Evolutionary conservation across 2,113 vertebrate species (phyloP), one percentile per base, ranked within the genome.

Genomic region (Passer montanus): DNA sequence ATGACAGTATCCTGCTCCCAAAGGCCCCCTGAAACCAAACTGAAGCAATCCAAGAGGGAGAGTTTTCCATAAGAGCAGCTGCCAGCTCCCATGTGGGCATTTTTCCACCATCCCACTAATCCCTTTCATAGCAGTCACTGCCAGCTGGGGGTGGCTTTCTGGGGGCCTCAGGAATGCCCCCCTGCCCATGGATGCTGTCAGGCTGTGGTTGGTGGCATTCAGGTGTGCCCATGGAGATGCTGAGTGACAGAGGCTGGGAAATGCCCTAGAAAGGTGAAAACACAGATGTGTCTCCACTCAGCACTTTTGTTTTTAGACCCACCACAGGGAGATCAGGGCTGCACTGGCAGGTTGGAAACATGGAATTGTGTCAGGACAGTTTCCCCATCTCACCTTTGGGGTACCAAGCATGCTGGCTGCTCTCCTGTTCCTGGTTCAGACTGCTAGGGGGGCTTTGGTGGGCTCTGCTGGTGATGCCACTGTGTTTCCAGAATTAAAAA

Each of bases 401-500:
- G 30, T 78, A 35, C 23, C n/a, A 39, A 43, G 2, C 0, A 1
- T 15, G 18, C 5, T 76, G 58, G 12, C 13, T 43, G 15, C 46
- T 43, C 10, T 35, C 16, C 43, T 84, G 9, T 27, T 74, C 43
- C 64, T 67, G 47, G 11, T n/a, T 81, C n/a, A 62, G 27, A 37
- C 5, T 53, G 6, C 33, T 15, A 4, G 13, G 12, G 43, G 9
- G 2, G 13, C 5, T 81, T 72, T n/a, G 52, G 20, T 30, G 55
- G 43, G 30, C 41, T 72, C n/a, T 74, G 37, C 7, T 66, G 30
- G 27, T 84, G 46, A 27, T 60, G 30, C 30, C 5, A 21, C 28
- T 6, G 19, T 53, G 15, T 10, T 87, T 60, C 11, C 4, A 67
- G 47, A 3, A 35, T 20, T 44, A 47, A 21, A 52, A 26, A 2